Evolutionary conservation across 2,888 invertebrate genomes (phyloP).

Genomic region (Cheilosia impressa): DNA sequence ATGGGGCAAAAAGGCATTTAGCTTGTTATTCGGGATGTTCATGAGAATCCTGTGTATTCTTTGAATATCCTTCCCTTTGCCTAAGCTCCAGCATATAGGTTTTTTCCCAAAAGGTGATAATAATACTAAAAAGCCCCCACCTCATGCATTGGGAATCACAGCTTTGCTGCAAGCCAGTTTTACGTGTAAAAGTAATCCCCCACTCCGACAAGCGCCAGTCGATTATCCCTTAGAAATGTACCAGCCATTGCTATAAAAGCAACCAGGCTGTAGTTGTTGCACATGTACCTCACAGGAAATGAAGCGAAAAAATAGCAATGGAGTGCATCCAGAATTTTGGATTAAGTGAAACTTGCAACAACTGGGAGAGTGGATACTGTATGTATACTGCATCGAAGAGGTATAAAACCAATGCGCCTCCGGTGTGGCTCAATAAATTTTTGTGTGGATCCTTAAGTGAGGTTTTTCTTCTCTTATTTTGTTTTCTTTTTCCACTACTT

Average conservation of each 20-base stretch:
- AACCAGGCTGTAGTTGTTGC: slow-evolving; percentile 22
- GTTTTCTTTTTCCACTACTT: slow-evolving; percentile 1
- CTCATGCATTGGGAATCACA: slow-evolving; percentile 15
- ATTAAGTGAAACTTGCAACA: slow-evolving; percentile 52
- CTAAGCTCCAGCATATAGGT: slow-evolving; percentile 25
- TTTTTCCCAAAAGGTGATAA: slow-evolving; percentile 18
- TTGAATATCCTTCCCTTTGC: slow-evolving; percentile 33
- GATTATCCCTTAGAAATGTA: slow-evolving; percentile 21
- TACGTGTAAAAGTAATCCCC: slow-evolving; percentile 1
- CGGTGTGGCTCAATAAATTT: slow-evolving; percentile 28
- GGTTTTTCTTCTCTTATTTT: background rate
- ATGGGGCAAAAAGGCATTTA: background rate
- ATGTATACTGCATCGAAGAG: slow-evolving; percentile 1
- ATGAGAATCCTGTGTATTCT: slow-evolving; percentile 28
- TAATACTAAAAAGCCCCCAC: slow-evolving; percentile 7
- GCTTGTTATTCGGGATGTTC: slow-evolving; percentile 23
- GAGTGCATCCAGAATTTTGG: slow-evolving; percentile 45
- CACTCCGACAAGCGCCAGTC: slow-evolving; percentile 1
- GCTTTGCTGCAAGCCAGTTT: background rate
- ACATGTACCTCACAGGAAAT: slow-evolving; percentile 31
- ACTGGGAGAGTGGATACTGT: slow-evolving; percentile 12
- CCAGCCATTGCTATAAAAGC: background rate
- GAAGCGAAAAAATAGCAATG: slow-evolving; percentile 41
- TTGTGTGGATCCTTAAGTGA: slow-evolving; percentile 29
- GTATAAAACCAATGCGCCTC: slow-evolving; percentile 15